These are phyloP conservation scores for Trachymyrmex cornetzi DNA, from an alignment of 1,140 invertebrate genomes.

Conservation along the genomic window DNA sequence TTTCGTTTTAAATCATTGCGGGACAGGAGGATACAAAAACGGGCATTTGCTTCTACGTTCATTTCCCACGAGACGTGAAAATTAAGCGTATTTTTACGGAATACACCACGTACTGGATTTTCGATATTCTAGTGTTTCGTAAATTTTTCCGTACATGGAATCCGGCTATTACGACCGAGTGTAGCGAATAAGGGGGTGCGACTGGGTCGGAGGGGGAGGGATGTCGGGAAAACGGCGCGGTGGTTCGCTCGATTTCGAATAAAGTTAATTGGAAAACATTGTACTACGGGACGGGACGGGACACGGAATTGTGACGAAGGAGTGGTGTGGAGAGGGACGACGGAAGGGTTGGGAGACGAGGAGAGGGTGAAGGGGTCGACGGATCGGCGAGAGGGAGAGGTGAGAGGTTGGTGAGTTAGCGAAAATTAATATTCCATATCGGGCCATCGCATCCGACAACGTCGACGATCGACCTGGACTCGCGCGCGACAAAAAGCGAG, in stretches of 20 bases:
- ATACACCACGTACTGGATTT: constrained; percentile 51
- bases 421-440: constrained; percentile 82
- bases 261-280: constrained; percentile 86
- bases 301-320: constrained; percentile 63
- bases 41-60: constrained; percentile 10
- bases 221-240: constrained; percentile 58
- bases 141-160: constrained; percentile 64
- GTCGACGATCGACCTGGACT: constrained; percentile 69
- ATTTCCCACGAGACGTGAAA: constrained; percentile 39
- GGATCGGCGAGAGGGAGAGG: constrained; percentile 41
- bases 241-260: constrained; percentile 83
- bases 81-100: constrained; percentile 55
- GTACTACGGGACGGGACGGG: constrained; percentile 74
- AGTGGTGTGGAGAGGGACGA: constrained; percentile 36
- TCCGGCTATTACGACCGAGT: constrained; percentile 62
- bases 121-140: constrained; percentile 57
- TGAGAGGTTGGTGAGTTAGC: constrained; percentile 72
- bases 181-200: constrained; percentile 58
- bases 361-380: constrained; percentile 4
- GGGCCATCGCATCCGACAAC: constrained; percentile 74
- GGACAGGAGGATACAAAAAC: not conserved
- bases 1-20: constrained; percentile 6
- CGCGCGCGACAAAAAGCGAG: constrained; percentile 64
- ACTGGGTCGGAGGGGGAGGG: not conserved
- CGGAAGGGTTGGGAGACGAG: constrained; percentile 20